Conservation (phyloP, 2,888 invertebrate species). For the Heliconius sara region DNA sequence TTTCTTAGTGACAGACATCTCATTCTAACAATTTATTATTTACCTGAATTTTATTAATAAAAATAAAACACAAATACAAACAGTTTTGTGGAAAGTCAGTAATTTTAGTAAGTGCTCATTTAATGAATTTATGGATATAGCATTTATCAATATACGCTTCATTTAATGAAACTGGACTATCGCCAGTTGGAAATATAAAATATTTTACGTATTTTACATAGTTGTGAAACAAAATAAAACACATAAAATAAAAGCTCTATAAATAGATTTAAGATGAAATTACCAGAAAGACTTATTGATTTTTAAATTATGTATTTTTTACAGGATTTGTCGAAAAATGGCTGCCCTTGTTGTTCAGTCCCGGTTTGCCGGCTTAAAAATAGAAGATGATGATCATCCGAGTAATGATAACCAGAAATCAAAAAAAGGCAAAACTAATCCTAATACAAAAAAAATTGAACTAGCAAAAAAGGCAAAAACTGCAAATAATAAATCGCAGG, state of each 20-base stretch:
- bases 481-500: constrained; percentile 64
- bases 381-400: constrained; percentile 87
- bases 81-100: constrained; percentile 10
- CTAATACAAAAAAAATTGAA: constrained; percentile 65
- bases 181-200: background rate
- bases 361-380: constrained; percentile 88
- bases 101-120: constrained; percentile 9
- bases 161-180: background rate
- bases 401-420: constrained; percentile 66
- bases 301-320: constrained; percentile 16
- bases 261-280: background rate
- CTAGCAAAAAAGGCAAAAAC: constrained; percentile 66
- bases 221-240: background rate
- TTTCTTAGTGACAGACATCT: constrained; percentile 25
- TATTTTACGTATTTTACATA: background rate
- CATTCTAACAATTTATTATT: constrained; percentile 35
- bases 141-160: background rate
- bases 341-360: constrained; percentile 88
- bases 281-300: background rate
- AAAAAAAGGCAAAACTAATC: constrained; percentile 72
- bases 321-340: constrained; percentile 67
- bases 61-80: constrained; percentile 28
- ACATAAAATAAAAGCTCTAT: background rate
- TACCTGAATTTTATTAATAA: constrained; percentile 31
- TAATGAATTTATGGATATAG: background rate